Conservation (phyloP, 2,113 vertebrate species). For the Macquaria ambigua region DNA sequence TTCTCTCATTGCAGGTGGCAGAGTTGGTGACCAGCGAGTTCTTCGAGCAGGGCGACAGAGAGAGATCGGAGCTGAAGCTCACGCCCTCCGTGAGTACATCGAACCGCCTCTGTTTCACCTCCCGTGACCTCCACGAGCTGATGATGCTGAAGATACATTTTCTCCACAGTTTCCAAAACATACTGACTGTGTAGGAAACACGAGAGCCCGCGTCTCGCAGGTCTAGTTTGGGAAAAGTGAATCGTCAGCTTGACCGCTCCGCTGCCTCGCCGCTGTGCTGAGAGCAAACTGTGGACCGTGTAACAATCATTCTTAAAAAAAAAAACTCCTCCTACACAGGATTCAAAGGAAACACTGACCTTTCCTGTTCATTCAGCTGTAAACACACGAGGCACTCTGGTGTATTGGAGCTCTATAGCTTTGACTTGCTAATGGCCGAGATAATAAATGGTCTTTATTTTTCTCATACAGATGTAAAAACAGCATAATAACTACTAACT, state of each 20-base stretch:
- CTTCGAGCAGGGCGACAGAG: slow-evolving; percentile 99
- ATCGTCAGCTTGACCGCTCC: slow-evolving; percentile 62
- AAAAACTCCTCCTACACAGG: slow-evolving; percentile 4
- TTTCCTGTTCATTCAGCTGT: slow-evolving; percentile 43
- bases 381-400: slow-evolving; percentile 4
- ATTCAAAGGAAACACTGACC: slow-evolving; percentile 43
- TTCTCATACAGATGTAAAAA: neutral
- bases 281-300: slow-evolving; percentile 43
- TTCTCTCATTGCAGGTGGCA: slow-evolving; percentile 88
- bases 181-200: slow-evolving; percentile 54
- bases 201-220: slow-evolving; percentile 46
- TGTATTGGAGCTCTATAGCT: neutral
- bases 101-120: slow-evolving; percentile 33
- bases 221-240: slow-evolving; percentile 54
- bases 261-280: slow-evolving; percentile 48
- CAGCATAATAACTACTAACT: neutral
- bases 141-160: slow-evolving; percentile 61
- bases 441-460: neutral
- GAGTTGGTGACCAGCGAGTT: slow-evolving; percentile 99
- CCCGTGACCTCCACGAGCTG: slow-evolving; percentile 49
- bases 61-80: slow-evolving; percentile 96
- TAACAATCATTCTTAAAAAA: slow-evolving; percentile 46
- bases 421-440: neutral
- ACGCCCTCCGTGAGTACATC: slow-evolving; percentile 93
- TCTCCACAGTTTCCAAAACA: slow-evolving; percentile 48